Conservation (phyloP, 2,797 vertebrate genomes). For the Neomorphus geoffroyi region DNA sequence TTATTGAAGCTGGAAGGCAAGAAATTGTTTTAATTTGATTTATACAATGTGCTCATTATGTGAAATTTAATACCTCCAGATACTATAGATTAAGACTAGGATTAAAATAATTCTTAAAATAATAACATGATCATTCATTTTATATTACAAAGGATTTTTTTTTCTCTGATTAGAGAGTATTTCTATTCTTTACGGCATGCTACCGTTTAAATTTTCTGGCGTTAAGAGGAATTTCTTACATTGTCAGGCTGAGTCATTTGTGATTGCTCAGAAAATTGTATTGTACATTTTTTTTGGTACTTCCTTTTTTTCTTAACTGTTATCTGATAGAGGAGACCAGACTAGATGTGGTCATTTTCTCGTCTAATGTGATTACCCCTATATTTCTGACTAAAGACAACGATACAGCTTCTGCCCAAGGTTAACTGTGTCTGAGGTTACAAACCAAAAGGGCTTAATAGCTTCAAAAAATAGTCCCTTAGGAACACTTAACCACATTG, state of each 20-base stretch:
- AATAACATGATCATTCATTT: not conserved
- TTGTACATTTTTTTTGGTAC: not conserved
- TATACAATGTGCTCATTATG: not conserved
- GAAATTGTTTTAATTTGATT: not conserved
- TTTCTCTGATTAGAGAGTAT: not conserved
- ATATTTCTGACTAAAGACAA: not conserved
- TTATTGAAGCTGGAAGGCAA: not conserved
- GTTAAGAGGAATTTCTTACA: not conserved
- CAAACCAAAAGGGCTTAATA: not conserved
- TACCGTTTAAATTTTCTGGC: not conserved
- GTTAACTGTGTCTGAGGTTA: not conserved
- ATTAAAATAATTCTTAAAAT: not conserved
- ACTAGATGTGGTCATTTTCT: not conserved
- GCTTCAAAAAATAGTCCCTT: not conserved
- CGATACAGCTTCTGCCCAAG: not conserved
- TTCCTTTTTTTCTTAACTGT: not conserved
- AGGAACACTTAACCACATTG: not conserved
- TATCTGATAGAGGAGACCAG: not conserved
- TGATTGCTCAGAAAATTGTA: not conserved
- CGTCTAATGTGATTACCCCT: not conserved
- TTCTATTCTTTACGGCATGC: not conserved
- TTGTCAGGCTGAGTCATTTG: not conserved
- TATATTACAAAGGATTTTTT: not conserved
- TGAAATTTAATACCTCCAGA: not conserved
- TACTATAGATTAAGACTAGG: not conserved